Conservation (phyloP, 2,888 invertebrate genomes). For the Cephus pygmeus region DNA sequence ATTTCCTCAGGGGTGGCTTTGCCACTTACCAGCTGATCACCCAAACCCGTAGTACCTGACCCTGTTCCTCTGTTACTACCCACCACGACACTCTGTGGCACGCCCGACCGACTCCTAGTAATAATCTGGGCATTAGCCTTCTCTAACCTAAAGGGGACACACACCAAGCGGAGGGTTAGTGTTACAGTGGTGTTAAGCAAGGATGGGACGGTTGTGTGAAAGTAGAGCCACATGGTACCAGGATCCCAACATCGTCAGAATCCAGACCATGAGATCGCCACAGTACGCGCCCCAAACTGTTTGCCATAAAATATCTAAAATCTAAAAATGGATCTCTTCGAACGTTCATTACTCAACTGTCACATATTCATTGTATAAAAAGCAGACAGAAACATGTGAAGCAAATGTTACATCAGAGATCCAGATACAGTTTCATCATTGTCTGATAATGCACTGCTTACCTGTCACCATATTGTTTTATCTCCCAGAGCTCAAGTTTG, state of each 20-base stretch:
- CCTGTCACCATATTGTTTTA: constrained; percentile 91
- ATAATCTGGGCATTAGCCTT: constrained; percentile 81
- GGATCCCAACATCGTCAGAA: not conserved
- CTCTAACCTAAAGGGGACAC: constrained; percentile 70
- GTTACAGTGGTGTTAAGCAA: constrained; percentile 49
- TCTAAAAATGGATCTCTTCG: not conserved
- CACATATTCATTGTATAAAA: not conserved
- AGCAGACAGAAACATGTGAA: not conserved
- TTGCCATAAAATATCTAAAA: not conserved
- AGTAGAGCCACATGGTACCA: not conserved
- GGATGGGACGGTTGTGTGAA: constrained; percentile 39
- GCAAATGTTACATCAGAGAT: not conserved
- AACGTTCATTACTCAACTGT: not conserved
- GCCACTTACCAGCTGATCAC: constrained; percentile 66
- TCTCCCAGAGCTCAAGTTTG: constrained; percentile 95
- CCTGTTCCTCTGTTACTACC: constrained; percentile 57
- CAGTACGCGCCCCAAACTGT: not conserved
- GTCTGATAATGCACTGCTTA: constrained; percentile 59
- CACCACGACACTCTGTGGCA: constrained; percentile 69
- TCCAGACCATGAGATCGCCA: not conserved
- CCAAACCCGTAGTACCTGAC: constrained; percentile 36
- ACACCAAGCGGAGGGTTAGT: constrained; percentile 60
- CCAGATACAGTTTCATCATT: constrained; percentile 6
- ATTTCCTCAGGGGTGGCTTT: constrained; percentile 79
- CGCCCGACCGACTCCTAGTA: constrained; percentile 84